Evolutionary conservation across 1,140 invertebrate species (phyloP), one percentile per base, ranked within the genome.

Genomic region (Drosophila sp.): DNA sequence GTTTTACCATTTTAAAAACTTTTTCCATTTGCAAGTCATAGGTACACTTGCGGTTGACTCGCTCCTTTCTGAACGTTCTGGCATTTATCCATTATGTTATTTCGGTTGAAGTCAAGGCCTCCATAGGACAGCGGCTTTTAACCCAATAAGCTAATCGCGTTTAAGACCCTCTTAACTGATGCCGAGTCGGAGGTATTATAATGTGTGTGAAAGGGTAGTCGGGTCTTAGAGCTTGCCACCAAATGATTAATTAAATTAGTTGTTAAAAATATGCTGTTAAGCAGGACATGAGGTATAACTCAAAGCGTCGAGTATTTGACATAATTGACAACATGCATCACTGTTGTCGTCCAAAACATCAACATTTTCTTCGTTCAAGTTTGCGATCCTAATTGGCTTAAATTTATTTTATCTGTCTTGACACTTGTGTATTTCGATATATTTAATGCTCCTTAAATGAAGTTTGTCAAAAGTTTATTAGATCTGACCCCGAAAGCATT

Each of bases 221-320:
- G 16, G 7, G 18, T 18, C 51, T 38, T 66, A 36, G 40, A n/a
- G n/a, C n/a, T n/a, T n/a, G n/a, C n/a, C 16, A 46, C 54, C 63
- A 59, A 7, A 29, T 29, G 59, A 77, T 77, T 86, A 86, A 86
- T 84, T 86, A 69, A 69, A 86, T 84, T 86, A 74, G n/a, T n/a
- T n/a, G n/a, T n/a, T n/a, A n/a, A n/a, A 51, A 64, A 59, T 72
- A 34, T 70, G 63, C 76, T 70, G 63, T 86, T 64, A 4, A 57
- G 65, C 77, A 83, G 59, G 67, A 14, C 58, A 59, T 34, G 51
- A 61, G 57, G 57, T 46, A 21, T 53, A 58, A 45, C 76, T 38
- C 25, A 58, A 53, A 16, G 38, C 21, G 7, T 61, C 8, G 57
- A 40, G 46, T 45, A 43, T 21, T 70, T 70, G 34, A 59, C 5